Conservation (phyloP, 2,113 vertebrate genomes). For the Tragulus kanchil region DNA sequence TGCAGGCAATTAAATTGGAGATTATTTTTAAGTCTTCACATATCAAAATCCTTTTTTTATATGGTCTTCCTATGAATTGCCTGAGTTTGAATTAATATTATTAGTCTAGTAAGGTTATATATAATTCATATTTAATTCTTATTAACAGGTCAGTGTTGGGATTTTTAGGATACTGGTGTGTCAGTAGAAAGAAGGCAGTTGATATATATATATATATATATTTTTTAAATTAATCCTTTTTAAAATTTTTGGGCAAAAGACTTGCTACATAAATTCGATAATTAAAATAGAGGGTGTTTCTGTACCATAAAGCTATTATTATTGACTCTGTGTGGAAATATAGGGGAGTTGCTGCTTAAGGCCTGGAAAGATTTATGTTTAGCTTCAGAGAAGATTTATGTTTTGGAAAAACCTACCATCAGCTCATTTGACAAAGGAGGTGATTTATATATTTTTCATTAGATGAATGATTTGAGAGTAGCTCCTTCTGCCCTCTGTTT, state of each 20-base stretch:
- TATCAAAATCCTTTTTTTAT: slow-evolving; percentile 15
- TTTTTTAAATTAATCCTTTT: background rate
- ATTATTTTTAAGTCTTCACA: slow-evolving; percentile 31
- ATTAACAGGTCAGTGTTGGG: background rate
- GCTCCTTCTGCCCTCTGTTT: slow-evolving; percentile 60
- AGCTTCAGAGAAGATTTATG: slow-evolving; percentile 78
- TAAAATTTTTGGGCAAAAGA: slow-evolving; percentile 40
- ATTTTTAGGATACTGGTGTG: background rate
- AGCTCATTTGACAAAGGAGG: slow-evolving; percentile 52
- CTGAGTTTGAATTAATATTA: slow-evolving; percentile 26
- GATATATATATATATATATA: too few relatives aligned
- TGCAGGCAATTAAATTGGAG: background rate
- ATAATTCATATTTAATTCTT: slow-evolving; percentile 57
- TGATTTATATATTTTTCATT: slow-evolving; percentile 76
- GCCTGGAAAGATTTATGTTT: slow-evolving; percentile 72
- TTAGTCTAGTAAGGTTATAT: background rate
- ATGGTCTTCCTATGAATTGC: background rate
- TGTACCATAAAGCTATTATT: slow-evolving; percentile 63
- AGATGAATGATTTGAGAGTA: slow-evolving; percentile 73
- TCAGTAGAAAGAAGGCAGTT: background rate
- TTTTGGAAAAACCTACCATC: slow-evolving; percentile 67
- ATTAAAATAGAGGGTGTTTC: slow-evolving; percentile 59
- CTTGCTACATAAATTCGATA: slow-evolving; percentile 45
- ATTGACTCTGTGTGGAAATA: slow-evolving; percentile 68
- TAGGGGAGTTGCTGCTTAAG: slow-evolving; percentile 51